phyloP scores from a whole-genome alignment of 2,797 vertebrate species.

The Leptatherina wallacei region DNA sequence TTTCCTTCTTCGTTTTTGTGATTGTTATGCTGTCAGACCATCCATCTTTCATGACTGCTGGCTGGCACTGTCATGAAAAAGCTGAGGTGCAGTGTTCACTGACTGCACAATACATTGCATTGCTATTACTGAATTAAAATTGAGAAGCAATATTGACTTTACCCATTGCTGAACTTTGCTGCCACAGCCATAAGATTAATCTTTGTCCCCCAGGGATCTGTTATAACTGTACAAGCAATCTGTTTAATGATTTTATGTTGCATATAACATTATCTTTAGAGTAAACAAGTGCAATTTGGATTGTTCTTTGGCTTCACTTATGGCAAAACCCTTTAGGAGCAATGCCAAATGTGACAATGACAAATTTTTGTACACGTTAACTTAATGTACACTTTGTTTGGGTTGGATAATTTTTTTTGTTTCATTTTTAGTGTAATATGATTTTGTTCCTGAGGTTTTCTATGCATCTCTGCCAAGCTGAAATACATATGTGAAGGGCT shows the following conservation, averaged over 20 bases:
- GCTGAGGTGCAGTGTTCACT: conserved; percentile 25
- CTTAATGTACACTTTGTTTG: conserved; percentile 46
- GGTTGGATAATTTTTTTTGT: conserved; percentile 6
- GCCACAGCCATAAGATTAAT: conserved; percentile 44
- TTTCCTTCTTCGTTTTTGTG: conserved; percentile 5
- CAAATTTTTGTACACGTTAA: conserved; percentile 23
- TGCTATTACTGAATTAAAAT: conserved; percentile 18
- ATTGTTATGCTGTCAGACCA: conserved; percentile 13
- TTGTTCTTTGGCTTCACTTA: conserved; percentile 17
- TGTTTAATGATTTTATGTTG: conserved; percentile 43
- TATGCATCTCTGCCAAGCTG: conserved; percentile 9
- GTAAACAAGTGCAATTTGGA: conserved; percentile 51
- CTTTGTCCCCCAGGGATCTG: conserved; percentile 33
- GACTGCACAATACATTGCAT: neutral
- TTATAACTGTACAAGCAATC: conserved; percentile 19
- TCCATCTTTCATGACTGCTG: conserved; percentile 26
- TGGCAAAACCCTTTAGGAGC: conserved; percentile 17
- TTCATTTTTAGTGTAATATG: neutral
- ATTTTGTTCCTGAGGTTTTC: neutral
- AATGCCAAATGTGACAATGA: conserved; percentile 43
- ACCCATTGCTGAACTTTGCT: conserved; percentile 21
- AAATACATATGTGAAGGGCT: conserved; percentile 13
- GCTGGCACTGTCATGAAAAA: conserved; percentile 28
- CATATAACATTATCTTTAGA: conserved; percentile 30
- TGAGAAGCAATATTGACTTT: conserved; percentile 5